A percentile compares a stretch with the other conserved stretches of the same genome.
These are phyloP conservation scores for Calameuta idolon DNA, from an alignment of 2,888 invertebrate species.

Conservation along the genomic window DNA sequence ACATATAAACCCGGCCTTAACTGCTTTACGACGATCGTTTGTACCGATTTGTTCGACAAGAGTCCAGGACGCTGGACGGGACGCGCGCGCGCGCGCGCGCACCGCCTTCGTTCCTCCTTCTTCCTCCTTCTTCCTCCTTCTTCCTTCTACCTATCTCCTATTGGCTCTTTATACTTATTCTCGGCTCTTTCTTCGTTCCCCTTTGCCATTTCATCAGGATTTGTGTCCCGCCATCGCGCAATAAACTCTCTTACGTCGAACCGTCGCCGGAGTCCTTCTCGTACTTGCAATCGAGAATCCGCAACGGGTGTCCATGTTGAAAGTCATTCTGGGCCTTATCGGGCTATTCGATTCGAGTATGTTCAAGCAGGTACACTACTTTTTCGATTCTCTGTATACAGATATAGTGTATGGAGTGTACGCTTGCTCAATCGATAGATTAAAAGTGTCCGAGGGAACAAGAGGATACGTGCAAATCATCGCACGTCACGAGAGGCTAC, in stretches of 20 bases:
- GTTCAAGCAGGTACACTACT: neutral
- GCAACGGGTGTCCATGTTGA: constrained; percentile 8
- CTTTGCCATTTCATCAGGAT: constrained; percentile 30
- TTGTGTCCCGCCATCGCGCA: constrained; percentile 28
- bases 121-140: constrained; percentile 5
- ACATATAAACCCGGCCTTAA: constrained; percentile 60
- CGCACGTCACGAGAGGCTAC: constrained; percentile 34
- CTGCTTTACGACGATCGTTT: constrained; percentile 67
- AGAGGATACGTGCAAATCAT: constrained; percentile 44
- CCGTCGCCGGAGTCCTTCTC: neutral
- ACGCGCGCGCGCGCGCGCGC: constrained; percentile 1
- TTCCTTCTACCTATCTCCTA: constrained; percentile 15
- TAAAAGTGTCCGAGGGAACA: constrained; percentile 32
- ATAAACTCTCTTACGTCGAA: constrained; percentile 36
- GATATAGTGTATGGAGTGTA: neutral
- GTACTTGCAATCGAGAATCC: neutral
- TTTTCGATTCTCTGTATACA: neutral
- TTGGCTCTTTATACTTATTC: neutral
- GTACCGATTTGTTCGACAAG: constrained; percentile 68
- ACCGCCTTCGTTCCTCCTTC: constrained; percentile 10
- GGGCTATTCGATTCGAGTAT: neutral
- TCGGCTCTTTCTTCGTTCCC: constrained; percentile 12
- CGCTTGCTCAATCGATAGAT: neutral
- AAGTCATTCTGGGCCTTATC: neutral
- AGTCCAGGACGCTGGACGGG: constrained; percentile 23